These are phyloP conservation scores for Paracentrotus lividus DNA, from an alignment of 53 echinoderm and acorn worm species.

Conservation along the genomic window DNA sequence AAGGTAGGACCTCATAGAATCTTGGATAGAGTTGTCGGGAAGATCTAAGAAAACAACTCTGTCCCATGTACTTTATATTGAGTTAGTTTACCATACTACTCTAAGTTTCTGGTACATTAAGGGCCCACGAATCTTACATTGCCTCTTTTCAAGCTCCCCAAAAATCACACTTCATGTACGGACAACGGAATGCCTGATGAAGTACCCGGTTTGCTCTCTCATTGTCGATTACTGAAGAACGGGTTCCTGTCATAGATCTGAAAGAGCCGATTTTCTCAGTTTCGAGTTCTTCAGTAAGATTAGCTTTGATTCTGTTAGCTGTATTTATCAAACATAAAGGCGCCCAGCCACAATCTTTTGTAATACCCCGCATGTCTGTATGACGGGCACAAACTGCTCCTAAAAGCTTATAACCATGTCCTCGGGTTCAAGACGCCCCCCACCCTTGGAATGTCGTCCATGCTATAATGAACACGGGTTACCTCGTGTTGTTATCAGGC, in stretches of 20 bases:
- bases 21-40: not conserved
- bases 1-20: not conserved
- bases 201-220: not conserved
- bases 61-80: not conserved
- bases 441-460: not conserved
- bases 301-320: not conserved
- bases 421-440: not conserved
- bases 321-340: not conserved
- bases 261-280: not conserved
- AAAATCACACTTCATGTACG: not conserved
- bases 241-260: not conserved
- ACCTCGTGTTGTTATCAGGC: not conserved
- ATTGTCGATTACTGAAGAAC: not conserved
- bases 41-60: not conserved
- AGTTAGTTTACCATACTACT: conserved; percentile 26
- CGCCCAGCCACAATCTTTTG: not conserved
- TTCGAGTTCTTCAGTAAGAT: not conserved
- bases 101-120: not conserved
- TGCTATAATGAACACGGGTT: conserved; percentile 17
- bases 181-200: not conserved
- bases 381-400: not conserved
- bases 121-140: not conserved
- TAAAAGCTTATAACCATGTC: not conserved
- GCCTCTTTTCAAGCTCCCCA: not conserved
- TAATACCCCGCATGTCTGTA: not conserved